Conservation (phyloP, 2,797 vertebrate species). For the Forpus xanthops region DNA sequence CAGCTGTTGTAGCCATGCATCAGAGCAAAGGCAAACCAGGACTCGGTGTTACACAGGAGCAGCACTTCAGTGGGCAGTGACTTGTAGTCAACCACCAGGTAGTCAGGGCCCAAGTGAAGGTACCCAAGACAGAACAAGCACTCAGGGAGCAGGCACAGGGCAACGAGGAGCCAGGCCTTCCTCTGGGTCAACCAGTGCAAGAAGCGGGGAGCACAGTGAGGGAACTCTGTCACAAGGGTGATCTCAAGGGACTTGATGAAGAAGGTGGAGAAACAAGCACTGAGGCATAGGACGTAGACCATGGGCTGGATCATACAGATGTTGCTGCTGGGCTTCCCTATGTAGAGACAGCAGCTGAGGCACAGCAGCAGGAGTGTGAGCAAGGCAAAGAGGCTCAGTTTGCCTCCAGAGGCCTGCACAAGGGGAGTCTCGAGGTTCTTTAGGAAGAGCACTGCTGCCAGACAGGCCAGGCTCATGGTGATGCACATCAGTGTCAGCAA, state of each 20-base stretch:
- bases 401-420: constrained; percentile 80
- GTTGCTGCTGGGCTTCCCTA: constrained; percentile 75
- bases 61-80: constrained; percentile 37
- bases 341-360: constrained; percentile 78
- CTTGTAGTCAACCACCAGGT: background rate
- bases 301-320: constrained; percentile 81
- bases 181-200: constrained; percentile 23
- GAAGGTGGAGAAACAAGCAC: constrained; percentile 79
- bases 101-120: background rate
- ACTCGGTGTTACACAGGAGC: constrained; percentile 70
- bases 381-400: constrained; percentile 73
- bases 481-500: constrained; percentile 66
- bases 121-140: background rate
- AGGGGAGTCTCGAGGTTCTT: constrained; percentile 73
- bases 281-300: constrained; percentile 63
- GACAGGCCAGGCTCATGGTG: constrained; percentile 53
- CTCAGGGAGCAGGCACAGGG: background rate
- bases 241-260: constrained; percentile 73
- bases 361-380: constrained; percentile 74
- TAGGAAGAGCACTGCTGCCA: constrained; percentile 73
- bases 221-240: constrained; percentile 78
- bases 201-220: constrained; percentile 64
- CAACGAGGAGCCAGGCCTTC: constrained; percentile 57
- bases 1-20: constrained; percentile 76
- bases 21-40: constrained; percentile 77